phyloP scores from a whole-genome alignment of 2,113 vertebrate genomes.

The Dasyprocta punctata region DNA sequence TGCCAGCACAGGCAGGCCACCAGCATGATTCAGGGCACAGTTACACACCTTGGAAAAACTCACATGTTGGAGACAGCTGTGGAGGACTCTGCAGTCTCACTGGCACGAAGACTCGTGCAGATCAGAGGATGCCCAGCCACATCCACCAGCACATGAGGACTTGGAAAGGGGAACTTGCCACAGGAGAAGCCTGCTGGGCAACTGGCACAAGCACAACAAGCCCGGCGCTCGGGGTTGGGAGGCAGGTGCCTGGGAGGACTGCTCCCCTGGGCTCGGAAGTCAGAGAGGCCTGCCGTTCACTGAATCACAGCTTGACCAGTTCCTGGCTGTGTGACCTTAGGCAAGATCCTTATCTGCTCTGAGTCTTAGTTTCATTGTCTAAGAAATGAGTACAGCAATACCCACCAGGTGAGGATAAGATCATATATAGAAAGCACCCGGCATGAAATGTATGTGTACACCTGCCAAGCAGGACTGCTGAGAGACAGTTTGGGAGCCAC shows the following conservation, averaged over 20 bases:
- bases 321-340: not conserved
- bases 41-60: slow-evolving; percentile 13
- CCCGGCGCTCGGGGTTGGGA: not conserved
- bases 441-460: not conserved
- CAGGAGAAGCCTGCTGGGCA: slow-evolving; percentile 67
- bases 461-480: not conserved
- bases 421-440: not conserved
- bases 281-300: slow-evolving; percentile 44
- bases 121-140: not conserved
- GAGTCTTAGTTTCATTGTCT: not conserved
- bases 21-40: not conserved
- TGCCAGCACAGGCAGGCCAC: not conserved
- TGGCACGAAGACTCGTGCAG: rapidly evolving
- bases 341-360: not conserved
- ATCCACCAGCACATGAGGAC: slow-evolving; percentile 68
- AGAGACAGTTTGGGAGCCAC: not conserved
- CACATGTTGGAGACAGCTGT: not conserved
- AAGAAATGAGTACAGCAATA: not conserved
- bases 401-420: not conserved
- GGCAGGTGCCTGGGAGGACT: not conserved
- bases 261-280: not conserved
- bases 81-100: not conserved
- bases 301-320: not conserved
- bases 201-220: slow-evolving; percentile 5
- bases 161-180: slow-evolving; percentile 26